Evolutionary conservation across 2,797 vertebrate species (phyloP), one percentile per base, ranked within the genome.

Genomic region (Garrulus glandarius): DNA sequence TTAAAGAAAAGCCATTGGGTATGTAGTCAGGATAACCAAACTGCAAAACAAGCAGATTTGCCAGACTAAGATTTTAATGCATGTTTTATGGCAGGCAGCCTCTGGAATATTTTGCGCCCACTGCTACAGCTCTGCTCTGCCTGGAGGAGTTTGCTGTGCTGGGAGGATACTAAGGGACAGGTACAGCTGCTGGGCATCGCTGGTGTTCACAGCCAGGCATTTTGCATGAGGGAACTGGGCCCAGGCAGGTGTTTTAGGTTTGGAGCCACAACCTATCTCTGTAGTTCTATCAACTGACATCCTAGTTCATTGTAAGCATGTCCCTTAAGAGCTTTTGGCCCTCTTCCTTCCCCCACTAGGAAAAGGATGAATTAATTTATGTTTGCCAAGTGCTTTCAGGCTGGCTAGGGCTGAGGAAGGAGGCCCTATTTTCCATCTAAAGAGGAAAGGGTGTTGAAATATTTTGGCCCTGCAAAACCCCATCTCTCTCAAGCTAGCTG

Each of bases 231-330:
- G 15, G 6, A 72, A 47, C 47, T 11, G 5, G 43, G 29, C 20
- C 47, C 60, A 23, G 37, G 32, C 18, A 46, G 70, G 47, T 1
- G 0, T 59, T 43, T 12, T 5, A 27, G 50, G 46, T 43, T 12
- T 52, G 46, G 72, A 92, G n/a, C 49, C 36, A 8, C 0, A 0
- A 20, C 0, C 0, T 17, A 4, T 19, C 15, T 71, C 72, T 56
- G 5, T 7, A 32, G 24, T 55, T 86, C 63, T 71, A 50, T 34
- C 56, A 68, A 21, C 22, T 68, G 32, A 30, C 21, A 34, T 43
- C 36, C 20, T 27, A 5, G 15, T 29, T 76, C 29, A 22, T 29
- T 1, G 0, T 7, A 21, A 69, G 17, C 0, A 0, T 46, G 34
- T 29, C 27, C 6, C 34, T 87, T 69, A 24, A 55, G 43, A n/a